These are phyloP conservation scores for Hirundichthys speculiger DNA, from an alignment of 2,113 vertebrate genomes.

Conservation along the genomic window DNA sequence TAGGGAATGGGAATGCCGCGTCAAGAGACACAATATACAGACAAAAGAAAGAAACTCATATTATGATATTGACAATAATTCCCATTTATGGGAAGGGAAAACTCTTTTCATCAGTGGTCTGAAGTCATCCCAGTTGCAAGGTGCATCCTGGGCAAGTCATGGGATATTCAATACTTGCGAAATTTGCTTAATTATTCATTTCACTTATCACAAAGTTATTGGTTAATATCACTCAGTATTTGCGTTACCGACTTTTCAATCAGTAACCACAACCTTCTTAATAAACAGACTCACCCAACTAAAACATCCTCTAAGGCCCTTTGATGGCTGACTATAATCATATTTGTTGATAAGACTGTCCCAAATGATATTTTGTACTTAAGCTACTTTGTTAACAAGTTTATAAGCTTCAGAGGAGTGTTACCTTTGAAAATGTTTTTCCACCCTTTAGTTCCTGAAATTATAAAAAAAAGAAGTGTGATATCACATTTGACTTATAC, in stretches of 20 bases:
- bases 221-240: conserved; percentile 35
- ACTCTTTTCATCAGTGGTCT: too few species aligned
- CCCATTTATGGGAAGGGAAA: too few species aligned
- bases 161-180: conserved; percentile 1
- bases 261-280: conserved; percentile 46
- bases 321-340: conserved; percentile 2
- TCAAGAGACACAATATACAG: too few species aligned
- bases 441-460: conserved; percentile 95
- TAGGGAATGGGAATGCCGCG: too few species aligned
- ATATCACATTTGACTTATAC: neutral
- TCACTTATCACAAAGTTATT: conserved; percentile 35
- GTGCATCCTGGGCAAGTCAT: neutral
- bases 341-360: conserved; percentile 29
- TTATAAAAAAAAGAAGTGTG: conserved; percentile 18
- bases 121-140: too few species aligned
- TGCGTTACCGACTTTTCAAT: conserved; percentile 47
- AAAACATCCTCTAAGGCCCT: neutral
- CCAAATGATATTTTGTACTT: neutral
- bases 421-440: conserved; percentile 95
- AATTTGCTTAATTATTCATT: conserved; percentile 18
- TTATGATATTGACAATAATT: neutral
- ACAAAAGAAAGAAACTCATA: too few species aligned
- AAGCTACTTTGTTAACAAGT: conserved; percentile 47
- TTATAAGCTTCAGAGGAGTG: conserved; percentile 15
- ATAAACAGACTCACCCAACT: neutral